Evolutionary conservation across 2,797 vertebrate genomes (phyloP), one percentile per base, ranked within the genome.

Genomic region (Poeciliopsis presidionis): DNA sequence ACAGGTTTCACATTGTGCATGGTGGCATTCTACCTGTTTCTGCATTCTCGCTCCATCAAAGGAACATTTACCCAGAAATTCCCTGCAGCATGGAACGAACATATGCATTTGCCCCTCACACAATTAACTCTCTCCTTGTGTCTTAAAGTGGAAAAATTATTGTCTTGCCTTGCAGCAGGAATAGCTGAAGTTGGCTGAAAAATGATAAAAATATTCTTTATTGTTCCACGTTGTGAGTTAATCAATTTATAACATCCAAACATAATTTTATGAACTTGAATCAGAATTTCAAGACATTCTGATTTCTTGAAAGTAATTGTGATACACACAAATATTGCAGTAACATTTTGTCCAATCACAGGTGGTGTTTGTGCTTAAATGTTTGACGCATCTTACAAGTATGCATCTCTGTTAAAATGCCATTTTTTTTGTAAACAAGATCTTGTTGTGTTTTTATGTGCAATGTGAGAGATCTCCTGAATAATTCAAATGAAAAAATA

Each of bases 1-100:
- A 73, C 74, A 82, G 81, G 67, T 86, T 85, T 82, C 76, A 79
- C 75, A 63, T 84, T 86, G 82, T 90, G 90, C 86, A 78, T 87
- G 86, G 84, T 83, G 74, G 71, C 83, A 47, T 81, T 81, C 73
- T 71, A 89, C 82, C 80, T 86, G 77, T n/a, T n/a, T 75, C 82
- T 80, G 57, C 39, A 73, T 73, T 67, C 77, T 73, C 78, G 87
- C 90, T 91, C 82, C 81, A 47, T 74, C 41, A 30, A 78, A 86
- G 89, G 22, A 16, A 61, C 18, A 61, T 7, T 84, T 81, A 75
- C 70, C 59, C 75, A 41, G 25, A 45, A 43, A 13, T 76, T 78
- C 55, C 77, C 57, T 46, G 59, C 76, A 53, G 80, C 83, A 70
- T 61, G 59, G 63, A 47, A 72, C 43, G 55, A 53, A 84, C 87